Evolutionary conservation across 2,113 vertebrate species (phyloP), one percentile per base, ranked within the genome.

Genomic region (Scartelaos histophorus): DNA sequence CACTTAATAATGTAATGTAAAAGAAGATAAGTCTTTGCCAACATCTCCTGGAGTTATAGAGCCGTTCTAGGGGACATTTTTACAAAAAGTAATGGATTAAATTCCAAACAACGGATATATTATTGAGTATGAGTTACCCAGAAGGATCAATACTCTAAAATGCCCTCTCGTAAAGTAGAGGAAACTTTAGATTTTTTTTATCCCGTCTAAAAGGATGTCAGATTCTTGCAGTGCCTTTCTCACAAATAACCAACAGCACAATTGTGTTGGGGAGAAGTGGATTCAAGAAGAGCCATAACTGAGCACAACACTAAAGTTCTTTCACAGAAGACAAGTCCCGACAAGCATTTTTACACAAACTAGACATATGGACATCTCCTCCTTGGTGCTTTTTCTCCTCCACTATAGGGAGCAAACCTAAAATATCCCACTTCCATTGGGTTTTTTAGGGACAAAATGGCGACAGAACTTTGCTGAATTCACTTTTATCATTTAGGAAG

Each of bases 221-320:
- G 9, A 43, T 43, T 9, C 38, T 43, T 9, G 38, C 38, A 51
- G 3, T 51, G 17, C 5, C 15, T 51, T 51, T n/a, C 73, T 29
- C 71, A 0, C 69, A 46, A 67, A 71, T 60, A 72, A 68, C 16
- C 21, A 62, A 25, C 71, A 21, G 47, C 54, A 83, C 16, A 54
- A 54, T 19, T 9, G 7, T 54, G 51, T 54, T n/a, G 16, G 3
- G 15, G 15, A n/a, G 17, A 19, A 53, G 61, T 21, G 74, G 86
- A 79, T 88, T 84, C 58, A 70, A 83, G 80, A 78, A 53, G 81
- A 81, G 75, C 74, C 71, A 72, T 70, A 73, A 73, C 75, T 25
- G 57, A 76, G 67, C 68, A 66, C 68, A 25, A 51, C 38, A 75
- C 74, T 62, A 57, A 68, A 56, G 69, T 13, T 65, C 71, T 10